These are phyloP conservation scores for Troides oblongomaculatus DNA, from an alignment of 2,888 invertebrate genomes.

Conservation along the genomic window DNA sequence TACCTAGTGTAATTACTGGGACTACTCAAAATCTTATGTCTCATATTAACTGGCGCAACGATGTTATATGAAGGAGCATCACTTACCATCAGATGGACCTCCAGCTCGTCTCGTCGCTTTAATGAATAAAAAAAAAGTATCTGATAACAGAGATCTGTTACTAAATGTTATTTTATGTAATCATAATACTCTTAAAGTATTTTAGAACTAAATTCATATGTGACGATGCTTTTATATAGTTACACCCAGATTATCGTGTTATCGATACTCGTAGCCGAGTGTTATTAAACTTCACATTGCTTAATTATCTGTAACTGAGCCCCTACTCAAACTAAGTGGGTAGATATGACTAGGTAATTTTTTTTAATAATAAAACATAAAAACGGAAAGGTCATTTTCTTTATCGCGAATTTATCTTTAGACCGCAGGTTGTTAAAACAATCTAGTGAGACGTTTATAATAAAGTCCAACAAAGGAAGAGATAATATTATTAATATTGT, in stretches of 20 bases:
- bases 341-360: background rate
- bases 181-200: background rate
- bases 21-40: no score
- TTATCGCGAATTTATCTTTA: background rate
- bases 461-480: no score
- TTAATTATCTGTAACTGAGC: constrained; percentile 13
- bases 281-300: background rate
- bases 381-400: background rate
- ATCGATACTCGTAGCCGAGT: constrained; percentile 17
- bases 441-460: no score
- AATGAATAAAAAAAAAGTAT: no score
- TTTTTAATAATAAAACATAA: background rate
- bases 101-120: no score
- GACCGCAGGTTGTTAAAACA: background rate
- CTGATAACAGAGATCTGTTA: no score
- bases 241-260: constrained; percentile 8
- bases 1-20: no score
- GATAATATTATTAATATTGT: no score
- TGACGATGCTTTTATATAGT: background rate
- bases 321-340: background rate
- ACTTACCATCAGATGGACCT: no score
- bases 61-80: no score
- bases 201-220: background rate
- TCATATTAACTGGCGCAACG: no score
- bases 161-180: no score